Conservation (phyloP, 2,888 invertebrate species). For the Cheilosia urbana region DNA sequence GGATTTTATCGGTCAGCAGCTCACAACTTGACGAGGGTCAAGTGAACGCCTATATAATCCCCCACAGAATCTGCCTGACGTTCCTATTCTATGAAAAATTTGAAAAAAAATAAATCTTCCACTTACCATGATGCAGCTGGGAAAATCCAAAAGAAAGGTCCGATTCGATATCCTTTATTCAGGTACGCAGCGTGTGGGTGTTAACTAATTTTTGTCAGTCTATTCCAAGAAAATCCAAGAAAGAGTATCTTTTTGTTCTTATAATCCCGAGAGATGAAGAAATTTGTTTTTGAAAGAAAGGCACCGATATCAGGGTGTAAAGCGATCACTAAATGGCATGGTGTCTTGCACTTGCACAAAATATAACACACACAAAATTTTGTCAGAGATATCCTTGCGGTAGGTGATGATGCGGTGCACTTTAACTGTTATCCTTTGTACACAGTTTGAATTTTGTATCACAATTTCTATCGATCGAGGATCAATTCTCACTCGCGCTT, state of each 20-base stretch:
- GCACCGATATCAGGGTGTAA: slow-evolving; percentile 44
- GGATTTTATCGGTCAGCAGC: slow-evolving; percentile 1
- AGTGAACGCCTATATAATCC: slow-evolving; percentile 9
- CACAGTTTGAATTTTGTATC: background rate
- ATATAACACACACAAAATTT: background rate
- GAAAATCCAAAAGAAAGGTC: slow-evolving; percentile 63
- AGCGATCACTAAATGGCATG: slow-evolving; percentile 52
- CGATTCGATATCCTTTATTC: slow-evolving; percentile 47
- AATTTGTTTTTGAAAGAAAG: slow-evolving; percentile 21
- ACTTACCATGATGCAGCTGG: slow-evolving; percentile 65
- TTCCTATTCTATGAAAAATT: slow-evolving; percentile 5
- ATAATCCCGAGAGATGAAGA: slow-evolving; percentile 19
- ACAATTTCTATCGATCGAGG: slow-evolving; percentile 7
- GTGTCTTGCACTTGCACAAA: slow-evolving; percentile 14
- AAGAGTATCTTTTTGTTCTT: slow-evolving; percentile 12
- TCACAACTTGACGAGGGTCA: slow-evolving; percentile 46
- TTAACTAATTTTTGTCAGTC: slow-evolving; percentile 32
- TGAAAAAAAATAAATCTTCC: slow-evolving; percentile 6
- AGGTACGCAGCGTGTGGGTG: slow-evolving; percentile 44
- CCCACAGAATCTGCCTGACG: background rate
- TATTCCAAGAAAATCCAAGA: slow-evolving; percentile 59
- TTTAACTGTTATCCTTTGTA: slow-evolving; percentile 15
- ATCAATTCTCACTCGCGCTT: slow-evolving; percentile 22
- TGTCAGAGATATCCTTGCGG: background rate
- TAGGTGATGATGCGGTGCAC: too few relatives aligned